A percentile compares a stretch with the other conserved stretches of the same genome.
phyloP scores from a whole-genome alignment of 2,888 invertebrate genomes.

The Troides aeacus region DNA sequence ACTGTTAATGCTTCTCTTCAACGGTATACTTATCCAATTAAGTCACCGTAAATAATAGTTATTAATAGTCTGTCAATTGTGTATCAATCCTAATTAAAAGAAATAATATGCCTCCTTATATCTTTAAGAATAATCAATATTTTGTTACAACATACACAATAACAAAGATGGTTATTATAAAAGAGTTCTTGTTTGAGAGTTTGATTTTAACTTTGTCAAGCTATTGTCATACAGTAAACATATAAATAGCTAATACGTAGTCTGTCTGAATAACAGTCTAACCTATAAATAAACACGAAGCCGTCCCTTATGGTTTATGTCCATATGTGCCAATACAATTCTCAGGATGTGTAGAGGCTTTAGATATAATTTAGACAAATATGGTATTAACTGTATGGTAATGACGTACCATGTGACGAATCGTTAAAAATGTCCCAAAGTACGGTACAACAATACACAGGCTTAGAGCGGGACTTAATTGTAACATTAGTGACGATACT shows the following conservation, averaged over 20 bases:
- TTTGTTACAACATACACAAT: not conserved
- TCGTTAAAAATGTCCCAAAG: constrained; percentile 2
- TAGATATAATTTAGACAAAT: constrained; percentile 7
- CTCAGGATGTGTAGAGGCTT: constrained; percentile 14
- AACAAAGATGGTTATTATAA: not conserved
- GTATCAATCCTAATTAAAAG: not conserved
- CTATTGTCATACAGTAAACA: no score
- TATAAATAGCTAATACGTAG: constrained; percentile 8
- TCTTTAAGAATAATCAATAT: not conserved
- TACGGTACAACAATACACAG: not conserved
- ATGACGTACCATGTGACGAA: constrained; percentile 26
- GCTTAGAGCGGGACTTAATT: not conserved
- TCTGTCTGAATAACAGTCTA: constrained; percentile 12
- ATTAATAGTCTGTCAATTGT: not conserved
- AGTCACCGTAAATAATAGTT: not conserved
- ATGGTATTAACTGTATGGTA: constrained; percentile 6
- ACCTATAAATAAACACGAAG: not conserved
- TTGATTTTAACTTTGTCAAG: no score
- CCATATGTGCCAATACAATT: constrained; percentile 13
- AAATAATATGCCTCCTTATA: not conserved
- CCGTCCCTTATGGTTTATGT: constrained; percentile 16
- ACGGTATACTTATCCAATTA: not conserved
- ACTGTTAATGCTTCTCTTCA: not conserved
- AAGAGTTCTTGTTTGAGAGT: not conserved
- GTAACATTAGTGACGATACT: constrained; percentile 4